A percentile compares a stretch with the other conserved stretches of the same genome.
Conservation (phyloP, 2,113 vertebrate species). For the Alethe diademata region DNA sequence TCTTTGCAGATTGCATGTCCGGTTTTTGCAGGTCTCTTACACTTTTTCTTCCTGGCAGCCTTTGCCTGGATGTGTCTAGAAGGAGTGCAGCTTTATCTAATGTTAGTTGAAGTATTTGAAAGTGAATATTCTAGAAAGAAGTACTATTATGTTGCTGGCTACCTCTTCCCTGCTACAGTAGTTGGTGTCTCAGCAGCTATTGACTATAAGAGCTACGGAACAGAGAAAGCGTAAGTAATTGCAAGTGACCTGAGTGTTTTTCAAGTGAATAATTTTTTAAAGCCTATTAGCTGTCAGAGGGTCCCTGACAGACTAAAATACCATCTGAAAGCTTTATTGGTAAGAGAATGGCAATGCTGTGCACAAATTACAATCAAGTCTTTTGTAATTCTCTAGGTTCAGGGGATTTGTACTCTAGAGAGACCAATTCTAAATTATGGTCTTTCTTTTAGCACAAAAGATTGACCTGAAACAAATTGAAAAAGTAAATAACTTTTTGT, state of each 20-base stretch:
- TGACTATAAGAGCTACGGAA: constrained; percentile 96
- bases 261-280: constrained; percentile 80
- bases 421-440: constrained; percentile 73
- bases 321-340: constrained; percentile 78
- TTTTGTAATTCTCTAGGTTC: constrained; percentile 79
- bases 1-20: constrained; percentile 89
- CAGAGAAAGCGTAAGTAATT: constrained; percentile 91
- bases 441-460: constrained; percentile 77
- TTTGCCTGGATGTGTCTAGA: constrained; percentile 99
- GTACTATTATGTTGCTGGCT: constrained; percentile 96
- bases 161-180: constrained; percentile 96
- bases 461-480: constrained; percentile 78
- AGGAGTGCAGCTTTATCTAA: constrained; percentile 97
- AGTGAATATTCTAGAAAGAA: constrained; percentile 99
- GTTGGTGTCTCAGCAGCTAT: constrained; percentile 95
- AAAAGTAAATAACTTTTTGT: constrained; percentile 79
- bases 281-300: constrained; percentile 76
- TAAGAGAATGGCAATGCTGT: constrained; percentile 68
- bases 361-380: constrained; percentile 78
- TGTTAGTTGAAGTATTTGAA: constrained; percentile 98
- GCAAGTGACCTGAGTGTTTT: constrained; percentile 77
- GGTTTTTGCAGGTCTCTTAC: constrained; percentile 94
- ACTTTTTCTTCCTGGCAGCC: constrained; percentile 98
- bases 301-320: constrained; percentile 75
- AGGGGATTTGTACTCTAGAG: constrained; percentile 68